Conservation (phyloP, 2,113 vertebrate species). For the Phylloscopus trochiloides region DNA sequence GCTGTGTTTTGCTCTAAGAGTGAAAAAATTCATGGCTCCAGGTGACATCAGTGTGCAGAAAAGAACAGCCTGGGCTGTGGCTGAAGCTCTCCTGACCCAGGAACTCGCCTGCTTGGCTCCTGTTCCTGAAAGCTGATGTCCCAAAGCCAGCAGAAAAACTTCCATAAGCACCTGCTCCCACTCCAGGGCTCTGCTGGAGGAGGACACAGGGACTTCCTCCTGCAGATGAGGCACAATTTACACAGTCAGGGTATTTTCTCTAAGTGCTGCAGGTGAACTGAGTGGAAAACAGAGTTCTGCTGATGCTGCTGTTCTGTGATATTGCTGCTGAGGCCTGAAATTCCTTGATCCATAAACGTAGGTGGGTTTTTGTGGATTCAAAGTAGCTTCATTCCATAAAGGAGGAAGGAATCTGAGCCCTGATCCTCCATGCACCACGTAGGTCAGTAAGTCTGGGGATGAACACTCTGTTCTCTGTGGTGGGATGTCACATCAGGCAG, state of each 20-base stretch:
- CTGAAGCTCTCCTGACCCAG: background rate
- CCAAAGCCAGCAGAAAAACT: background rate
- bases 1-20: background rate
- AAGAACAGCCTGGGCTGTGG: background rate
- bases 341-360: background rate
- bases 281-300: background rate
- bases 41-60: background rate
- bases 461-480: background rate
- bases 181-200: background rate
- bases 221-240: background rate
- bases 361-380: background rate
- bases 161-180: background rate
- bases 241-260: background rate
- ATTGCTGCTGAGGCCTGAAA: background rate
- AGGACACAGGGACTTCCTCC: background rate
- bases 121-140: background rate
- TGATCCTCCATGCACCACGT: no score
- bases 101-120: background rate
- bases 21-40: background rate
- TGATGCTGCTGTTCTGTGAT: background rate
- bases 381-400: background rate
- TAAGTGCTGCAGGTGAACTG: background rate
- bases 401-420: background rate
- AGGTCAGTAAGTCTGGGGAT: background rate
- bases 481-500: background rate